These are phyloP conservation scores for Bradypodion pumilum DNA, from an alignment of 2,797 vertebrate species.

Conservation along the genomic window DNA sequence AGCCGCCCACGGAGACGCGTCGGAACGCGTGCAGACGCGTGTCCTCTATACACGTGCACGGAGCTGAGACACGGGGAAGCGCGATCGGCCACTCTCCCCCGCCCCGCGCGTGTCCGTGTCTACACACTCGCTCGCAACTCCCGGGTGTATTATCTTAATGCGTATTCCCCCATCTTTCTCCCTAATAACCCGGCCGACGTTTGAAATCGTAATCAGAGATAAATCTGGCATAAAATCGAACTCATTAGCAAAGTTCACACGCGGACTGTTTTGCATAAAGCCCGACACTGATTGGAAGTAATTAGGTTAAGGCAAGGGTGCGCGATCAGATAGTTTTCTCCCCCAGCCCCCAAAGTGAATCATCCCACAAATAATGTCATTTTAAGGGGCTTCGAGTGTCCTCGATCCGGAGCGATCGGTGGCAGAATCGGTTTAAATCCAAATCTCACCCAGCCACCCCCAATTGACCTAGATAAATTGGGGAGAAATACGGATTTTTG, in stretches of 20 bases:
- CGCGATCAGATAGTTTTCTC: conserved; percentile 5
- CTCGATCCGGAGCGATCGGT: neutral
- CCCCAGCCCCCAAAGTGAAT: neutral
- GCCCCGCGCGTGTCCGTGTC: no score
- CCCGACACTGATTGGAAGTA: conserved; percentile 88
- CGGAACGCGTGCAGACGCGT: neutral
- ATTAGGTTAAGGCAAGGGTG: conserved; percentile 84
- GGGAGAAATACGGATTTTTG: no score
- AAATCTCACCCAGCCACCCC: no score
- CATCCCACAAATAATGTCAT: no score
- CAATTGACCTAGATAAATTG: neutral
- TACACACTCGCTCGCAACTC: neutral
- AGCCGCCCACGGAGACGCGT: neutral
- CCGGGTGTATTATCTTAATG: conserved; percentile 32
- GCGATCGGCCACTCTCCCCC: no score
- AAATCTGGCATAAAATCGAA: conserved; percentile 99
- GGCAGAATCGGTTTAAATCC: no score
- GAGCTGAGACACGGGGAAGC: no score
- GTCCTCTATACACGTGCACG: no score
- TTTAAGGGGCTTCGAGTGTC: neutral
- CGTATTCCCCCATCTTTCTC: conserved; percentile 26
- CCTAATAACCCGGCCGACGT: conserved; percentile 81
- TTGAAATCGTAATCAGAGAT: conserved; percentile 89
- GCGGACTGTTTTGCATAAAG: conserved; percentile 95
- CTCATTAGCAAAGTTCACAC: conserved; percentile 95